Base-by-base conservation (phyloP, 2,888 invertebrate genomes). In the Halictus quadricinctus region DNA sequence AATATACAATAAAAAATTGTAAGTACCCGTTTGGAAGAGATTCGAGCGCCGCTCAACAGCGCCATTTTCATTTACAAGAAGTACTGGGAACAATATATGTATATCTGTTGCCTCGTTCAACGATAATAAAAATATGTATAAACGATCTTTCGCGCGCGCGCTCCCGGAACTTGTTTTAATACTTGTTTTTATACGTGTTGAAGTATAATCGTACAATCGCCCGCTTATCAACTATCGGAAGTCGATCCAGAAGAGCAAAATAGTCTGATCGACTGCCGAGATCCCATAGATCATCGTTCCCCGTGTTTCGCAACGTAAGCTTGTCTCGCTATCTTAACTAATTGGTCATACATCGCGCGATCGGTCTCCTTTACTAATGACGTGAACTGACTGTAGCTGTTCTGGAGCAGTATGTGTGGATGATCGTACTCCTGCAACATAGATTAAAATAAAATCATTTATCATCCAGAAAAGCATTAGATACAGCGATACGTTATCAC, bases 311-410 rank as follows among this genome's bases (percentile, higher is more conserved):
- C 86, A 43, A 92, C 43, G 85, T 94, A 95, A 54, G 92, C 94
- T 21, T 95, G 95, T 89, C 95, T 95, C 0, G 96, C 96, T 48
- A 96, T 90, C 91, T 94, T 93, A 72, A 94, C 93, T 25, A 96
- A 94, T 77, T 95, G 95, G 10, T 95, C 95, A 75, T 95, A 95
- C 93, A 95, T 96, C 75, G 95, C 95, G 1, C 95, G 95, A 2
- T 96, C 96, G 0, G 96, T 96, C 93, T 96, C 96, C 18, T 94
- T 95, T 29, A 96, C 96, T 95, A 96, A 95, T 29, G 95, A 95
- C 1, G 95, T 95, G 83, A 96, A 95, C 41, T 95, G 95, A 88
- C 96, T 95, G 72, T 95, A 93, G 29, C 95, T 94, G 88, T 96
- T 95, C 54, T 95, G 95, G 6, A 96, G 94, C 60, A 96, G 92